Conservation (phyloP, 2,888 invertebrate genomes). For the Ormyrus nitidulus region DNA sequence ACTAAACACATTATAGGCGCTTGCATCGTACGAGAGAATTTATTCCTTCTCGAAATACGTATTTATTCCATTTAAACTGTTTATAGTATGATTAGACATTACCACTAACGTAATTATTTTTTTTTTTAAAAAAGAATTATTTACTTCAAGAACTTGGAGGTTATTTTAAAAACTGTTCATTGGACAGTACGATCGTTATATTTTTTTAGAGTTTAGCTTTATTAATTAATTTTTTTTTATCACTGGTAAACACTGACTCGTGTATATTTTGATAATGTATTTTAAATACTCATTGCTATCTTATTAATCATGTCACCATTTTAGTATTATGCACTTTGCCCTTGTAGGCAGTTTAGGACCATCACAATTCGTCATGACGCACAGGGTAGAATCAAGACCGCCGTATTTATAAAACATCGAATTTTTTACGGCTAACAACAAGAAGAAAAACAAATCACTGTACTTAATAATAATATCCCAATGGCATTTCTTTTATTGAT, state of each 20-base stretch:
- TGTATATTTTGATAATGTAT: slow-evolving; percentile 61
- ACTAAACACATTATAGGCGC: slow-evolving; percentile 66
- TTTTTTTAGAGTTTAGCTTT: slow-evolving; percentile 53
- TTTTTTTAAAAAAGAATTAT: slow-evolving; percentile 63
- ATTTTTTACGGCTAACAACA: slow-evolving; percentile 25
- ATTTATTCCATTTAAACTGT: slow-evolving; percentile 44
- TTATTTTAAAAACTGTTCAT: slow-evolving; percentile 66
- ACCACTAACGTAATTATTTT: slow-evolving; percentile 66
- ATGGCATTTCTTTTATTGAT: slow-evolving; percentile 49
- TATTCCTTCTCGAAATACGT: slow-evolving; percentile 49
- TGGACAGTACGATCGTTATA: slow-evolving; percentile 63
- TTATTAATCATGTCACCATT: slow-evolving; percentile 49
- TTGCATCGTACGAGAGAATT: slow-evolving; percentile 60
- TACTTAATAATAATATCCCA: slow-evolving; percentile 54
- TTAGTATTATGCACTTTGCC: slow-evolving; percentile 71
- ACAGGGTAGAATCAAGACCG: slow-evolving; percentile 37
- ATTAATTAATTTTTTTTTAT: slow-evolving; percentile 56
- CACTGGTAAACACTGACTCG: slow-evolving; percentile 67
- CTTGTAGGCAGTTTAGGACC: slow-evolving; percentile 68
- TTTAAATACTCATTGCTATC: slow-evolving; percentile 62
- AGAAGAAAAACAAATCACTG: slow-evolving; percentile 41
- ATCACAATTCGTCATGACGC: slow-evolving; percentile 64
- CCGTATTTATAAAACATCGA: slow-evolving; percentile 38
- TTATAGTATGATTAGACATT: slow-evolving; percentile 66
- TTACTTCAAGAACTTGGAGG: slow-evolving; percentile 67